Percentiles rank a stretch among this genome's conserved stretches.
These are phyloP conservation scores for Salticus scenicus DNA, from an alignment of 2,888 invertebrate genomes.

Conservation along the genomic window DNA sequence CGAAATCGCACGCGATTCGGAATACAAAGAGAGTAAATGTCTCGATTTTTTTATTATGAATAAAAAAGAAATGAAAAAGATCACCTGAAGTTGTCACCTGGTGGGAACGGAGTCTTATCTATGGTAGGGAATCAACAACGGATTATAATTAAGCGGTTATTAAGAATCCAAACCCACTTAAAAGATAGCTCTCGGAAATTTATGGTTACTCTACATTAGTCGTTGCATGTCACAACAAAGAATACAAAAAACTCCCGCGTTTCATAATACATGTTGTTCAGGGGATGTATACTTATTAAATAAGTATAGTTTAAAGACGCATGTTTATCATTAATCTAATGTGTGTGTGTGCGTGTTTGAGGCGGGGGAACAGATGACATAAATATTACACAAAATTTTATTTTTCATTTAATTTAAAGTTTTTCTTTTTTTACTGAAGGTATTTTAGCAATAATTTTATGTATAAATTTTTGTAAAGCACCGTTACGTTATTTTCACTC, in stretches of 20 bases:
- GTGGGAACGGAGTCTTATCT: slow-evolving; percentile 54
- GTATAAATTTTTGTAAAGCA: too few species aligned
- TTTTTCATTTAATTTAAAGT: too few species aligned
- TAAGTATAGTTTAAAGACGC: neutral
- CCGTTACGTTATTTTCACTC: too few species aligned
- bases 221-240: slow-evolving; percentile 50
- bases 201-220: slow-evolving; percentile 62
- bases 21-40: slow-evolving; percentile 42
- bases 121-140: slow-evolving; percentile 26
- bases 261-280: neutral
- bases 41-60: neutral
- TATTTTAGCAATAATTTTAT: too few species aligned
- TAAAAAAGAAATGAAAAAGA: slow-evolving; percentile 28
- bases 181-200: slow-evolving; percentile 46
- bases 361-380: too few species aligned
- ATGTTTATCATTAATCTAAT: too few species aligned
- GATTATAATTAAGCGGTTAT: slow-evolving; percentile 61
- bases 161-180: slow-evolving; percentile 50
- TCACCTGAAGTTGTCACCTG: slow-evolving; percentile 51
- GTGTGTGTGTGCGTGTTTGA: too few species aligned
- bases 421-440: too few species aligned
- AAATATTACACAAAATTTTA: too few species aligned
- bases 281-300: slow-evolving; percentile 19
- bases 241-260: slow-evolving; percentile 38
- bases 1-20: slow-evolving; percentile 38